Evolutionary conservation across 2,888 invertebrate species (phyloP), one percentile per base, ranked within the genome.

Genomic region (Tiphia femorata): DNA sequence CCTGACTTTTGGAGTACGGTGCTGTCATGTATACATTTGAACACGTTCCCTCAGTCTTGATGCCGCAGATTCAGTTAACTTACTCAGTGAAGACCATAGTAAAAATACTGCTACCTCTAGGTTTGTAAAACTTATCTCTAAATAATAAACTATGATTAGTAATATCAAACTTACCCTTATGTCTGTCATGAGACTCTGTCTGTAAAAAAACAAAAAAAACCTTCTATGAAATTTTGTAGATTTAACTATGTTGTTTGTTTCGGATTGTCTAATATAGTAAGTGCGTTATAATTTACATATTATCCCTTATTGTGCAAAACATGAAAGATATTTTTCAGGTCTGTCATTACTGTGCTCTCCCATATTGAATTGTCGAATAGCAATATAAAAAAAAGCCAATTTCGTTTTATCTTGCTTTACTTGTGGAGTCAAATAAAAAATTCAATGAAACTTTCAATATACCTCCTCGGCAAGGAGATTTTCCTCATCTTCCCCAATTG

Each of bases 401-500:
- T n/a, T n/a, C n/a, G n/a, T n/a, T n/a, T n/a, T n/a, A n/a, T n/a
- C n/a, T n/a, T n/a, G n/a, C n/a, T n/a, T n/a, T n/a, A n/a, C 6
- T 27, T 10, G 27, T 27, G 6, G 10, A 27, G n/a, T n/a, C n/a
- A n/a, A n/a, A n/a, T n/a, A n/a, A n/a, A n/a, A n/a, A n/a, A n/a
- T n/a, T 4, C n/a, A 33, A n/a, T 33, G n/a, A 33, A 33, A n/a
- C n/a, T 40, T 23, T 6, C 38, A 46, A 84, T 83, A 77, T 87
- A 92, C 92, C 89, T 93, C 92, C 83, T 92, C 92, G 81, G 90
- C 91, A 56, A 93, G 87, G 58, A 93, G 86, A 85, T 88, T 87
- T 75, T 88, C 89, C 71, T 93, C 93, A 82, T 93, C 93, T 84
- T 92, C 93, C 33, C 92, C 93, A 80, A 93, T 89, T 56, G 92